These are phyloP conservation scores for Xenotilapia longispinis DNA, from an alignment of 2,113 vertebrate species.

Conservation along the genomic window DNA sequence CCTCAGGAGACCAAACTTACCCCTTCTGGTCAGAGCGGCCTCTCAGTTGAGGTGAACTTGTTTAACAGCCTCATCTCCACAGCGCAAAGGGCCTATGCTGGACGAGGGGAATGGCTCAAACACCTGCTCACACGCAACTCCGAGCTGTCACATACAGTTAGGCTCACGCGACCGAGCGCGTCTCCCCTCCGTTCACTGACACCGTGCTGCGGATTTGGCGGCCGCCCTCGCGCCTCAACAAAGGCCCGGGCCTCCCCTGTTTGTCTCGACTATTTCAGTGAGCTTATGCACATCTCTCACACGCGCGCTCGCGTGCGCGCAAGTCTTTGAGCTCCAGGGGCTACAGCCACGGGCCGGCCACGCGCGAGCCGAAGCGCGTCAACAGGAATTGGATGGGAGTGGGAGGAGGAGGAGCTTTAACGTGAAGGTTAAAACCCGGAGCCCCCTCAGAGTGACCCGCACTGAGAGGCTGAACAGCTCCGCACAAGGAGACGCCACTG, in stretches of 20 bases:
- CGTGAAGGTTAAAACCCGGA: slow-evolving; percentile 54
- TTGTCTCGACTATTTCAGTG: slow-evolving; percentile 6
- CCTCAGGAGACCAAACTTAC: slow-evolving; percentile 1
- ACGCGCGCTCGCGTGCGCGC: slow-evolving; percentile 17
- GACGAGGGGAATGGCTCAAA: slow-evolving; percentile 53
- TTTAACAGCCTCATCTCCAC: slow-evolving; percentile 10
- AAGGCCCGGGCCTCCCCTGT: slow-evolving; percentile 35
- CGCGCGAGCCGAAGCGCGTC: slow-evolving; percentile 46
- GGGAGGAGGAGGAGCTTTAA: slow-evolving; percentile 38
- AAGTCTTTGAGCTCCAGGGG: neutral
- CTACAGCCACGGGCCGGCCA: slow-evolving; percentile 72
- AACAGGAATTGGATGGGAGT: slow-evolving; percentile 14
- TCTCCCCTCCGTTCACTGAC: slow-evolving; percentile 35
- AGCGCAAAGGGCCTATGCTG: slow-evolving; percentile 24
- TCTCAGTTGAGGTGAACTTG: slow-evolving; percentile 29
- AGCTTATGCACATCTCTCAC: slow-evolving; percentile 11
- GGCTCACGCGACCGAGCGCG: slow-evolving; percentile 52
- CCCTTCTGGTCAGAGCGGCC: slow-evolving; percentile 19
- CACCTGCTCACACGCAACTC: slow-evolving; percentile 74
- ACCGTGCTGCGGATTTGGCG: slow-evolving; percentile 35
- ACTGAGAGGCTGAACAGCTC: slow-evolving; percentile 8
- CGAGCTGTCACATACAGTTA: slow-evolving; percentile 75
- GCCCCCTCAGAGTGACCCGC: slow-evolving; percentile 34
- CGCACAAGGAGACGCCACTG: neutral
- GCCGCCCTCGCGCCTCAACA: slow-evolving; percentile 35